Conservation (phyloP, 1,140 invertebrate species). For the Pararge aegeria region DNA sequence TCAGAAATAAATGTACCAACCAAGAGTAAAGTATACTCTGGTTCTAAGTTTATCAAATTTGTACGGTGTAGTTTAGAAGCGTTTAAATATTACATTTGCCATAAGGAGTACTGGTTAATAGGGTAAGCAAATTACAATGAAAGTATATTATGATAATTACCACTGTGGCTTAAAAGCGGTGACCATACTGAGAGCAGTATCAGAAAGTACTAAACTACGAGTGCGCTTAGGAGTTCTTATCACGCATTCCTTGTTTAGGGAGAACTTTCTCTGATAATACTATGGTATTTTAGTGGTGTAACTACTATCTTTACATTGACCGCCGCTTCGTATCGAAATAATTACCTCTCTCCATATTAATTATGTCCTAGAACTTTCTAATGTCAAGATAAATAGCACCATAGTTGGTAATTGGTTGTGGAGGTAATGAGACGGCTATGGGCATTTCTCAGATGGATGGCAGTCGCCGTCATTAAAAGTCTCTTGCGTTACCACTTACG, state of each 20-base stretch:
- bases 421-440: slow-evolving; percentile 59
- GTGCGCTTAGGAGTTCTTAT: slow-evolving; percentile 26
- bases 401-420: slow-evolving; percentile 47
- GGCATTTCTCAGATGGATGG: slow-evolving; percentile 52
- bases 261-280: slow-evolving; percentile 69
- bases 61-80: no score
- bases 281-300: slow-evolving; percentile 42
- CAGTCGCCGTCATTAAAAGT: slow-evolving; percentile 28
- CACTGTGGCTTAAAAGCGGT: slow-evolving; percentile 12
- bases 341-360: slow-evolving; percentile 74
- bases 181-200: slow-evolving; percentile 8
- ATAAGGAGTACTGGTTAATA: background rate
- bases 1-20: no score
- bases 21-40: no score
- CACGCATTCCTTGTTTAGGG: slow-evolving; percentile 48
- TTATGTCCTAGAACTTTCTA: slow-evolving; percentile 73
- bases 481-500: slow-evolving; percentile 25
- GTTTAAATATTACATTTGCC: background rate
- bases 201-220: slow-evolving; percentile 15
- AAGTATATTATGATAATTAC: slow-evolving; percentile 11
- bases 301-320: slow-evolving; percentile 47
- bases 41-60: no score
- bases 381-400: slow-evolving; percentile 57
- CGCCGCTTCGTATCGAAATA: slow-evolving; percentile 60
- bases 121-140: background rate